These are phyloP conservation scores for Laothoe populi DNA, from an alignment of 2,888 invertebrate species.

Conservation along the genomic window DNA sequence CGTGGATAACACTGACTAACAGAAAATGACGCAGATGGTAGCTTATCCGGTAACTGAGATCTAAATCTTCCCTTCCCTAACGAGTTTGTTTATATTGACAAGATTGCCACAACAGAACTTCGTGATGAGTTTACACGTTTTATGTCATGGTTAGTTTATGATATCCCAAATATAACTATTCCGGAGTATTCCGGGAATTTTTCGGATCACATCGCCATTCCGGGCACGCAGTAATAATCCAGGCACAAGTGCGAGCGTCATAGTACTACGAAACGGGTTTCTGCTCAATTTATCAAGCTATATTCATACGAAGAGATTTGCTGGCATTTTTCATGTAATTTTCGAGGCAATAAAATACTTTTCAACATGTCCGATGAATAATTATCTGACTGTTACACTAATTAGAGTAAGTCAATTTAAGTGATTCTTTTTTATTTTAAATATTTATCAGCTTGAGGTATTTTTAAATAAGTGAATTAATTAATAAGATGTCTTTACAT, in stretches of 20 bases:
- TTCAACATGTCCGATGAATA: too few species aligned
- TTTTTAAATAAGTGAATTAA: too few species aligned
- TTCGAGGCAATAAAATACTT: too few species aligned
- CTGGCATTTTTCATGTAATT: not conserved
- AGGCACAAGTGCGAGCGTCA: not conserved
- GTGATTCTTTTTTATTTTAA: too few species aligned
- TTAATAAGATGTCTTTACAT: too few species aligned
- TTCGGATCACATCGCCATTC: not conserved
- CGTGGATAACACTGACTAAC: too few species aligned
- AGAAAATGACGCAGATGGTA: too few species aligned
- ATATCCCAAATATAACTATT: not conserved
- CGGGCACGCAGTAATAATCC: conserved; percentile 2
- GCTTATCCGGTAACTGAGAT: too few species aligned
- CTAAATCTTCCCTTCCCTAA: not conserved
- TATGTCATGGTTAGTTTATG: not conserved
- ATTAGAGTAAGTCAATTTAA: too few species aligned
- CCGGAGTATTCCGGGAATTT: not conserved
- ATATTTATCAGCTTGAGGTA: too few species aligned
- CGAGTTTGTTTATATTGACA: not conserved
- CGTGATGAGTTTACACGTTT: not conserved
- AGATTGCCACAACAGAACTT: not conserved
- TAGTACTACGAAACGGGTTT: not conserved
- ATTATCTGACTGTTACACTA: too few species aligned
- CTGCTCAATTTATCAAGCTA: conserved; percentile 11
- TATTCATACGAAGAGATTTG: too few species aligned